phyloP scores from a whole-genome alignment of 2,888 invertebrate species.

The Monopis laevigella region DNA sequence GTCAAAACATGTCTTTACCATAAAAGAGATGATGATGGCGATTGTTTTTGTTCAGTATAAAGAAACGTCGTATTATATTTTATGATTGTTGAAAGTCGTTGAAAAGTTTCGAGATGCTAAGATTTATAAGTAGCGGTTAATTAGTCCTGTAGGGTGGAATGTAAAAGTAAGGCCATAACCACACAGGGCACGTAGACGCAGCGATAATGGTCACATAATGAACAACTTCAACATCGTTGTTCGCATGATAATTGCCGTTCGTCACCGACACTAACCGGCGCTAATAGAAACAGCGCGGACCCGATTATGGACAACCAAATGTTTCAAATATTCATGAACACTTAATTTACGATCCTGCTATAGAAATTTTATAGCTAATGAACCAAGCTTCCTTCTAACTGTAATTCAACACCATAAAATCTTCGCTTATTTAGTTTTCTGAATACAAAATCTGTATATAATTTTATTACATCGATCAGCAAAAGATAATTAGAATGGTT shows the following conservation, averaged over 20 bases:
- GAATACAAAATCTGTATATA: too few relatives aligned
- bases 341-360: neutral
- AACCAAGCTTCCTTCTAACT: neutral
- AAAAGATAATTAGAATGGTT: neutral
- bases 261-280: conserved; percentile 31
- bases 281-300: conserved; percentile 3
- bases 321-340: neutral
- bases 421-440: too few relatives aligned
- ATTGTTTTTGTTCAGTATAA: too few relatives aligned
- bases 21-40: conserved; percentile 1
- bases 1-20: neutral
- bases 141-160: conserved; percentile 5
- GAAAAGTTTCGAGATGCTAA: too few relatives aligned
- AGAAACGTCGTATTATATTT: too few relatives aligned
- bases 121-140: too few relatives aligned
- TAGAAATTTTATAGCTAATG: neutral
- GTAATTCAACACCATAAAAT: neutral
- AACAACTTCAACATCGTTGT: conserved; percentile 26
- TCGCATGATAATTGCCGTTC: conserved; percentile 40
- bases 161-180: conserved; percentile 23
- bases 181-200: conserved; percentile 44
- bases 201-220: conserved; percentile 48
- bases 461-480: too few relatives aligned
- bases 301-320: neutral
- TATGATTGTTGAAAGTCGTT: too few relatives aligned